Percentiles rank a stretch among this genome's conserved stretches.
Evolutionary conservation across 2,797 vertebrate species (phyloP).

Genomic region (Apogon hyalosoma): DNA sequence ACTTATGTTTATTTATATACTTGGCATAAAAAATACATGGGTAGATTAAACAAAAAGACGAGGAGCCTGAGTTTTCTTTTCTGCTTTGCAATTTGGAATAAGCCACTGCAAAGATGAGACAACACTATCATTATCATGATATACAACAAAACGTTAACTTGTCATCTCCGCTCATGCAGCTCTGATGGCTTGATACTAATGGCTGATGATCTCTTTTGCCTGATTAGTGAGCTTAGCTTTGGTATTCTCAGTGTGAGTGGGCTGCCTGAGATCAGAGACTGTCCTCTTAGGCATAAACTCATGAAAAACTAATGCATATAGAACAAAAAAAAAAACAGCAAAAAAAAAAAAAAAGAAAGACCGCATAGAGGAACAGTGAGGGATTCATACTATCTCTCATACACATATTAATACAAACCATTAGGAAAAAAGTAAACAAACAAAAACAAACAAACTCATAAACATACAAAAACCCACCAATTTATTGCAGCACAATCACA

Average conservation of each 20-base stretch:
- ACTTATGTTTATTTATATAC: not conserved
- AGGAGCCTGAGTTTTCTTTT: slow-evolving; percentile 26
- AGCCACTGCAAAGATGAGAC: slow-evolving; percentile 25
- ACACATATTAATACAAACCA: slow-evolving; percentile 6
- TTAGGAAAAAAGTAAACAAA: not conserved
- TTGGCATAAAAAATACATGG: slow-evolving; percentile 15
- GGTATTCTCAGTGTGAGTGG: slow-evolving; percentile 47
- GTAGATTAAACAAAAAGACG: slow-evolving; percentile 13
- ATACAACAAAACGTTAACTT: slow-evolving; percentile 47
- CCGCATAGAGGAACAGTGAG: slow-evolving; percentile 12
- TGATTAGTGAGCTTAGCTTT: slow-evolving; percentile 64
- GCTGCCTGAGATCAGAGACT: slow-evolving; percentile 63
- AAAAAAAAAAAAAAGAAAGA: not conserved
- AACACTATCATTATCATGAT: slow-evolving; percentile 33
- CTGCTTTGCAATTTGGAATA: slow-evolving; percentile 25
- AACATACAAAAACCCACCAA: slow-evolving; percentile 15
- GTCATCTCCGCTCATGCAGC: slow-evolving; percentile 46
- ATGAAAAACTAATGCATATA: slow-evolving; percentile 41
- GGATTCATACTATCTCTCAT: slow-evolving; percentile 15
- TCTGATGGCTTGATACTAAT: slow-evolving; percentile 65
- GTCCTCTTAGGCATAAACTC: slow-evolving; percentile 29
- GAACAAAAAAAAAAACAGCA: slow-evolving; percentile 12
- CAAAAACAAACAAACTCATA: slow-evolving; percentile 17
- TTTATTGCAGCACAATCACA: slow-evolving; percentile 12
- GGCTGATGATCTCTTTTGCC: slow-evolving; percentile 60